phyloP scores from a whole-genome alignment of 2,888 invertebrate genomes.

The Tipula helvola region DNA sequence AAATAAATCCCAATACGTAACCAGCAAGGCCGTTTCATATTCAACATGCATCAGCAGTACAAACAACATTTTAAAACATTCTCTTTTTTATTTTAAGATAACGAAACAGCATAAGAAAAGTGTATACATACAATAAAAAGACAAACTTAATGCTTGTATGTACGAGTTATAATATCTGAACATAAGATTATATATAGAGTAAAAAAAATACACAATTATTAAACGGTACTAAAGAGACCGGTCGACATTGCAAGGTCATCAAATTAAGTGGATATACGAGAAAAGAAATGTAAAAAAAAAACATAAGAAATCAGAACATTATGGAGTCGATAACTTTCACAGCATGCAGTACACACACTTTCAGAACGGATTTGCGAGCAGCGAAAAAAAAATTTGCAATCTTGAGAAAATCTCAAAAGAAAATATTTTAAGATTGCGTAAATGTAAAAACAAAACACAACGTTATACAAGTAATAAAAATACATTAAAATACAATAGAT shows the following conservation, averaged over 20 bases:
- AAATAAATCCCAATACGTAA: not conserved
- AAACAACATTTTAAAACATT: not conserved
- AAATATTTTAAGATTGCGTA: not conserved
- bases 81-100: not conserved
- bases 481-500: not conserved
- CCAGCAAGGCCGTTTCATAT: not conserved
- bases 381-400: not conserved
- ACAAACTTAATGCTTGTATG: not conserved
- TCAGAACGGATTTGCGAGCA: not conserved
- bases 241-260: constrained; percentile 18
- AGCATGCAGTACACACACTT: not conserved
- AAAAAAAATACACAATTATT: not conserved
- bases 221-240: constrained; percentile 13
- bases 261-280: not conserved
- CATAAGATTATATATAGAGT: not conserved
- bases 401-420: not conserved
- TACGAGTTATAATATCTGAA: not conserved
- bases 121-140: not conserved
- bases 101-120: not conserved
- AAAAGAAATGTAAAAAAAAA: not conserved
- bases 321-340: not conserved
- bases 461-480: not conserved
- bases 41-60: not conserved
- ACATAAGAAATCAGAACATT: not conserved
- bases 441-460: not conserved